A percentile compares a stretch with the other conserved stretches of the same genome.
phyloP scores from a whole-genome alignment of 2,113 vertebrate genomes.

The Hirundichthys speculiger region DNA sequence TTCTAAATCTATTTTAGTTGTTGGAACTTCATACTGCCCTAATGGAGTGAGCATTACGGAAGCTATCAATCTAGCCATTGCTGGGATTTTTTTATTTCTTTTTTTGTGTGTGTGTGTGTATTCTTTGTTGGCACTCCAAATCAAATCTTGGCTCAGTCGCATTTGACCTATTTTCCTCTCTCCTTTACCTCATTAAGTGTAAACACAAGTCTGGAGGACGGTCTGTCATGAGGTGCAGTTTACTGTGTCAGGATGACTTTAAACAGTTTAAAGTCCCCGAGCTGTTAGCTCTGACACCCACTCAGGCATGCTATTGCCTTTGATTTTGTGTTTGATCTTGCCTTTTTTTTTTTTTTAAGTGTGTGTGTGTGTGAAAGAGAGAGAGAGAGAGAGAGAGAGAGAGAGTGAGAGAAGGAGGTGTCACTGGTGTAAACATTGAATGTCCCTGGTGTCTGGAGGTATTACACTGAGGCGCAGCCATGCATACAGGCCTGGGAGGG shows the following conservation, averaged over 20 bases:
- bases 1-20: constrained; percentile 32
- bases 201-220: constrained; percentile 32
- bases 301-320: constrained; percentile 54
- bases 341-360: constrained; percentile 9
- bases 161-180: constrained; percentile 40
- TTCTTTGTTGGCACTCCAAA: constrained; percentile 46
- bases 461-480: constrained; percentile 70
- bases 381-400: no score
- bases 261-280: constrained; percentile 57
- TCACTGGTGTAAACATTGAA: constrained; percentile 64
- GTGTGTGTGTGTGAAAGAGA: background rate
- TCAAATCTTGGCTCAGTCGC: constrained; percentile 36
- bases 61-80: constrained; percentile 46
- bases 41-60: constrained; percentile 33
- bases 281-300: constrained; percentile 51
- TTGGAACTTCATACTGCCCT: constrained; percentile 30
- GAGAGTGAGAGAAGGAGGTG: constrained; percentile 27
- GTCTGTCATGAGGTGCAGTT: constrained; percentile 38
- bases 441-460: constrained; percentile 67
- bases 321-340: constrained; percentile 42
- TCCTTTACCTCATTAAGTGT: constrained; percentile 59
- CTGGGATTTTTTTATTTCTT: constrained; percentile 13
- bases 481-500: constrained; percentile 69
- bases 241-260: constrained; percentile 57
- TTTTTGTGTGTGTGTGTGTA: constrained; percentile 11